A percentile compares a stretch with the other conserved stretches of the same genome.
phyloP scores from a whole-genome alignment of 1,140 invertebrate genomes.

The Rhopalosiphum padi region DNA sequence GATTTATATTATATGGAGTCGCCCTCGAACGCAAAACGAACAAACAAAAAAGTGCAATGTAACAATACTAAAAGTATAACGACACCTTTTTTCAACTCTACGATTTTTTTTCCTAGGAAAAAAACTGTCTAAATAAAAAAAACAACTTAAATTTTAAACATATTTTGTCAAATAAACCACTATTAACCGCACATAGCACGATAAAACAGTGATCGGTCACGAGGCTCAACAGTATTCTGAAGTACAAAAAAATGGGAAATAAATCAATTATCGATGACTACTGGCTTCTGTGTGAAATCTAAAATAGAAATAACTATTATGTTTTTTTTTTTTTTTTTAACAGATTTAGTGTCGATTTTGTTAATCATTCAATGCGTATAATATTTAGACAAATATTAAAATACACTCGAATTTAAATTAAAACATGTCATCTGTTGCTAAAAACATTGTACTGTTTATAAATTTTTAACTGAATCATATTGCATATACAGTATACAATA shows the following conservation, averaged over 20 bases:
- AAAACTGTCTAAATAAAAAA: background rate
- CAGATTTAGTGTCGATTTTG: background rate
- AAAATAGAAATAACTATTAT: background rate
- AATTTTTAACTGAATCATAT: background rate
- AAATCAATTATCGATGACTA: background rate
- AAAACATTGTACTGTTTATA: background rate
- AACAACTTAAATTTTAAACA: background rate
- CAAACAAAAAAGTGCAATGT: background rate
- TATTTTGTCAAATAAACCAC: background rate
- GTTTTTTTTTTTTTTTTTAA: background rate
- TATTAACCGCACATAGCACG: background rate
- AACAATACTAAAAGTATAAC: constrained; percentile 5
- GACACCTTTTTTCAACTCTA: background rate
- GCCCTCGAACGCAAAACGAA: background rate
- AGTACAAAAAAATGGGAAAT: background rate
- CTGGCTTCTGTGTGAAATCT: background rate
- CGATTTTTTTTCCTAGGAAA: background rate
- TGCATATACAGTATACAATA: background rate
- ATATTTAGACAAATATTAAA: background rate
- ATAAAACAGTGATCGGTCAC: background rate
- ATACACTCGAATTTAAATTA: background rate
- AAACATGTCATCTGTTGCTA: background rate
- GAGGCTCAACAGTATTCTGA: background rate
- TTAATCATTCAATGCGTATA: background rate
- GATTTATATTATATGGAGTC: constrained; percentile 9